Base-by-base conservation (phyloP, 2,888 invertebrate species). In the Hirtodrosophila alboralis region DNA sequence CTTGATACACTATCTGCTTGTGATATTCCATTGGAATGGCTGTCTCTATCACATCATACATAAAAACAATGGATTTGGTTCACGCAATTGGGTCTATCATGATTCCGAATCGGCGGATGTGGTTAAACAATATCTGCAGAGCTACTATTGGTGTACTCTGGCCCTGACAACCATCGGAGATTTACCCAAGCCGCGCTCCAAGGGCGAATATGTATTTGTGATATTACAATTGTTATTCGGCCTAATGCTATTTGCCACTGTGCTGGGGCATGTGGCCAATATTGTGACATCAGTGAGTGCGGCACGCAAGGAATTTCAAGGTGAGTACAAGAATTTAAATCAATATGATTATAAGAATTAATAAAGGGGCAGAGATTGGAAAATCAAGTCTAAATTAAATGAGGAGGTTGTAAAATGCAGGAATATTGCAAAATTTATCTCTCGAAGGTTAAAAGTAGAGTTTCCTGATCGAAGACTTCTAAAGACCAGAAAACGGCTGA, bases 11-110 rank as follows among this genome's bases (percentile, higher is more conserved):
- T 98, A 98, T 93, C 94, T 98, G 90, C 93, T 98, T 92, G 98
- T 98, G 92, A 97, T 98, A 92, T 98, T 98, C 92, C 99, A 99
- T 93, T 99, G 98, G 98, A 99, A 99, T 92, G 98, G 98, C 90
- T 99, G 98, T 92, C 93, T 99, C 91, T 98, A 97, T 93, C 97
- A 98, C 93, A 95, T 98, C 91, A 96, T 98, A 91, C 95, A 96
- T 93, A 96, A 97, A 93, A 97, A 97, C 92, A 95, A 96, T 92
- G 97, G 96, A 84, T 97, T 97, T 92, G 97, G 97, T 88, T 96
- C 96, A 91, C 95, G 95, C 92, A 96, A 96, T 91, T 96, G 96
- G 96, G 96, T 96, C 91, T 95, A 95, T 91, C 94, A 94, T 90
- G 96, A 96, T 90, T 94, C 95, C 87, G 96, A 96, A 89, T 94